Percentiles rank a stretch among this genome's conserved stretches.
These are phyloP conservation scores for Habropoda laboriosa DNA, from an alignment of 1,140 invertebrate species.

Conservation along the genomic window DNA sequence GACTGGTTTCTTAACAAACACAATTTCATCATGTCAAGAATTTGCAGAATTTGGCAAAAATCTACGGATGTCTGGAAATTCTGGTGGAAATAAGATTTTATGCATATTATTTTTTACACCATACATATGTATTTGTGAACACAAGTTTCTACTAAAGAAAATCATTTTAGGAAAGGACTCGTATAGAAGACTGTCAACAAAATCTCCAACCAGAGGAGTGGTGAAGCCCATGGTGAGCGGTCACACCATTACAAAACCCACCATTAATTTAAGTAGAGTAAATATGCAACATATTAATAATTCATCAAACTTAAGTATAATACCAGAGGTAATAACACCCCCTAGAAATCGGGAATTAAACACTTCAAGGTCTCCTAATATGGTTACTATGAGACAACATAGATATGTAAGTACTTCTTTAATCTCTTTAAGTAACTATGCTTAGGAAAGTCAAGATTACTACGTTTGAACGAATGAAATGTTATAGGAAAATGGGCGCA, in stretches of 20 bases:
- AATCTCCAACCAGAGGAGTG: conserved; percentile 77
- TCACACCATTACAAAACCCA: conserved; percentile 79
- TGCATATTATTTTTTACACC: background rate
- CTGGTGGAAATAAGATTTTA: conserved; percentile 56
- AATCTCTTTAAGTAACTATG: background rate
- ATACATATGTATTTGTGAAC: background rate
- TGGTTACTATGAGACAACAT: conserved; percentile 11
- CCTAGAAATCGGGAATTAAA: conserved; percentile 46
- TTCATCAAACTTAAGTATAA: conserved; percentile 71
- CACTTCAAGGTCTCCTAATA: conserved; percentile 23
- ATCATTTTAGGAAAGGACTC: conserved; percentile 66
- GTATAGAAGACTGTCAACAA: conserved; percentile 65
- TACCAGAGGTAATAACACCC: conserved; percentile 70
- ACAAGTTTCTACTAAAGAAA: background rate
- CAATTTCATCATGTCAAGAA: conserved; percentile 70
- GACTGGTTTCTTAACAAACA: conserved; percentile 65
- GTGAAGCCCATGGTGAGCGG: conserved; percentile 80
- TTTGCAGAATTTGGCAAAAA: conserved; percentile 41
- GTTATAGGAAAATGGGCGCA: conserved; percentile 64
- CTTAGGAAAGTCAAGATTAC: background rate
- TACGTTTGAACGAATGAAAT: background rate
- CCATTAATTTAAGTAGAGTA: conserved; percentile 78
- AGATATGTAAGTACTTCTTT: conserved; percentile 50
- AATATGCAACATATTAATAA: conserved; percentile 73
- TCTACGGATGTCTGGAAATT: conserved; percentile 43